Evolutionary conservation across 1,140 invertebrate species (phyloP), one percentile per base, ranked within the genome.

Genomic region (Hyles euphorbiae): DNA sequence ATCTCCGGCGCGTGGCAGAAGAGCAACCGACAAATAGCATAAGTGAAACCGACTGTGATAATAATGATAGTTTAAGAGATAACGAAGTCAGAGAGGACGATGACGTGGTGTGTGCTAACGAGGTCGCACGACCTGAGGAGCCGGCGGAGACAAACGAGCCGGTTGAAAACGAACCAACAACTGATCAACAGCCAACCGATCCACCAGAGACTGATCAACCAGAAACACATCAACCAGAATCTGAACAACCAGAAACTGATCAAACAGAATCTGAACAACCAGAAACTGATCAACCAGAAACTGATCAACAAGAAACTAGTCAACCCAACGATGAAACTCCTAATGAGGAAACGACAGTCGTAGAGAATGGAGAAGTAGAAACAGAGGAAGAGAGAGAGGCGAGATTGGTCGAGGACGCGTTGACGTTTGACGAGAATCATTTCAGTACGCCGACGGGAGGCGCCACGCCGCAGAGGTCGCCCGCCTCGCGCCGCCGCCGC

Each of bases 341-440:
- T 34, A 44, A 58, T 51, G 36, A 52, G 40, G n/a, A 36, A 54
- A 56, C 7, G 54, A 60, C n/a, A 22, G 49, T 48, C 36, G 58
- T 43, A 34, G 58, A 58, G 34, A 51, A 53, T 12, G 34, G 50
- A 45, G 63, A 59, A 51, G 56, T 36, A 12, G 61, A 57, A 12
- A 34, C 22, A 6, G 63, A 49, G 36, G 55, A 46, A 2, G 10
- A 49, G 33, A 53, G 60, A 34, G 58, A 60, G 33, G 36, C 49
- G 53, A 22, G 5, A 49, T 49, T 50, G 55, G 47, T 59, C 7
- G 64, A 74, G 44, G 80, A 81, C 47, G 74, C 77, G 3, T 61
- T 88, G 64, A 85, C 81, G 12, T 88, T 88, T 56, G 86, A 88
- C 56, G 86, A 88, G 71, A 88, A 88, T 55, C 86, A 88, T 61